phyloP scores from a whole-genome alignment of 2,113 vertebrate species.

The Saimiri boliviensis region DNA sequence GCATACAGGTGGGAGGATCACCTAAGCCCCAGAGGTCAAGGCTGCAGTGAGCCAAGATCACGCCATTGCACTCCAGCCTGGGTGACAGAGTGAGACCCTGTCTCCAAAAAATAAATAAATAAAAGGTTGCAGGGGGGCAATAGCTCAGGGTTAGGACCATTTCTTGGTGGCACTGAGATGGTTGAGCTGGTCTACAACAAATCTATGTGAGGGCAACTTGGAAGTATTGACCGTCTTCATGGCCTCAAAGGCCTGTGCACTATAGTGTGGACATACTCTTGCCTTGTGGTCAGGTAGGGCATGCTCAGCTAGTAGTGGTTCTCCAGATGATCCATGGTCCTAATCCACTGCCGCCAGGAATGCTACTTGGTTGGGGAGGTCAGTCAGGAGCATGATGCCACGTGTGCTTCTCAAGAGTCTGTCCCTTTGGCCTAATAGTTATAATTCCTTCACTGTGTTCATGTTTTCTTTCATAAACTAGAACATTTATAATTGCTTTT shows the following conservation, averaged over 20 bases:
- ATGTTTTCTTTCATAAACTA: not conserved
- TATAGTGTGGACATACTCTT: not conserved
- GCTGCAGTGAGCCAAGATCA: too few species aligned
- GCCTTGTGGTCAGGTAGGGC: not conserved
- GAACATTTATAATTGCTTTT: not conserved
- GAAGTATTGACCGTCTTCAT: not conserved
- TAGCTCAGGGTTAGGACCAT: not conserved
- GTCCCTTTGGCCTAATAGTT: not conserved
- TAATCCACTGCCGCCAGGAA: not conserved
- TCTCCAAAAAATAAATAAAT: too few species aligned
- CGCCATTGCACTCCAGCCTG: too few species aligned
- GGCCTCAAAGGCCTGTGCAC: not conserved
- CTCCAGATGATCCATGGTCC: not conserved
- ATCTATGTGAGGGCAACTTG: not conserved
- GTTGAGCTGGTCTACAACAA: not conserved
- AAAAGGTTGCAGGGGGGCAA: too few species aligned
- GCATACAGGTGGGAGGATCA: too few species aligned
- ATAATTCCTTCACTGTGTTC: not conserved
- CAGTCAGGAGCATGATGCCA: not conserved
- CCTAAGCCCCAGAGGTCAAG: too few species aligned
- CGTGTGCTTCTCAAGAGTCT: not conserved
- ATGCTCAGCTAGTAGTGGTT: not conserved
- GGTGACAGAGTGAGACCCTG: too few species aligned
- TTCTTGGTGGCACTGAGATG: not conserved
- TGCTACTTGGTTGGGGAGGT: not conserved